These are phyloP conservation scores for Agapostemon virescens DNA, from an alignment of 2,888 invertebrate species.

Conservation along the genomic window DNA sequence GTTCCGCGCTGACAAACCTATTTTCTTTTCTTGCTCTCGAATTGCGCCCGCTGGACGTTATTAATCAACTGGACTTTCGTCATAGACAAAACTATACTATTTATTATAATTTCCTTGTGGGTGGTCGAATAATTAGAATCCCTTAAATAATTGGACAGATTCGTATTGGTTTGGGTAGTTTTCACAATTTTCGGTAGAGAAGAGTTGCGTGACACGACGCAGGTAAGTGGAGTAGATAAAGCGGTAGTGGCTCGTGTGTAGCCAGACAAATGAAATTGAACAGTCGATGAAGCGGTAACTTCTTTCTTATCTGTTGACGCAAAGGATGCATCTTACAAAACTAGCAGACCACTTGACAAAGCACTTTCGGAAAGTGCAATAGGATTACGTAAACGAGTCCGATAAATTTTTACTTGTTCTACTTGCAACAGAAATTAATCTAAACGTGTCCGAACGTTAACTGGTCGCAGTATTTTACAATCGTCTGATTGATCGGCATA, in stretches of 20 bases:
- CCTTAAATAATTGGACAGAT: no score
- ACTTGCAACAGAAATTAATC: neutral
- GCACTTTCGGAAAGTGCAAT: neutral
- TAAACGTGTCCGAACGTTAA: neutral
- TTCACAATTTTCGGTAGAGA: no score
- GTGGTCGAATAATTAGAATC: no score
- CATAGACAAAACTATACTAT: no score
- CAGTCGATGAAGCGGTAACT: neutral
- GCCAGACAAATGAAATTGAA: constrained; percentile 19
- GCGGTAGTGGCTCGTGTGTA: neutral
- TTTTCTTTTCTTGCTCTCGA: neutral
- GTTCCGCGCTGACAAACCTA: neutral
- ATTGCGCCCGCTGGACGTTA: neutral
- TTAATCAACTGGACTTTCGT: neutral
- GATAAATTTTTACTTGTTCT: neutral
- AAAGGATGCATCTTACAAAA: neutral
- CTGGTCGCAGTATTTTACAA: no score
- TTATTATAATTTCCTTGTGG: no score
- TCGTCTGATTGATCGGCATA: neutral
- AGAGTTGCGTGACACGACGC: neutral
- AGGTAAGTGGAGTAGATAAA: neutral
- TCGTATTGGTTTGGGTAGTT: no score
- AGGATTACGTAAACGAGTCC: neutral
- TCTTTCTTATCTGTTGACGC: neutral
- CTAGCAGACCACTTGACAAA: neutral